These are phyloP conservation scores for Blera fallax DNA, from an alignment of 2,888 invertebrate species.

Conservation along the genomic window DNA sequence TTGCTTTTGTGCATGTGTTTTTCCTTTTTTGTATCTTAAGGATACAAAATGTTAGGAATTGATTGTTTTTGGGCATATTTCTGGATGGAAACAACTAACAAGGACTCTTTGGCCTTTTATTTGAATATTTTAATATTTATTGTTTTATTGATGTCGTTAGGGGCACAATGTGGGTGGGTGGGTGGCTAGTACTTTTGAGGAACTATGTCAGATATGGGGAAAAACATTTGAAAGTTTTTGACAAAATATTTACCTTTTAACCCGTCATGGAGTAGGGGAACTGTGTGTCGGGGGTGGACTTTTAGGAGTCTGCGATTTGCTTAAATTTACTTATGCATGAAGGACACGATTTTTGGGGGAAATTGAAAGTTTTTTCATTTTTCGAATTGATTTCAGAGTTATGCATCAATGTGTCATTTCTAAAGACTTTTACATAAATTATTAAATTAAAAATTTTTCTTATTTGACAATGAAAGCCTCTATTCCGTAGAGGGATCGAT, in stretches of 20 bases:
- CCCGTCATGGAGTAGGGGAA: neutral
- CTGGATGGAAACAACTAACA: constrained; percentile 1
- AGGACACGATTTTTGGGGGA: neutral
- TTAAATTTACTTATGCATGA: neutral
- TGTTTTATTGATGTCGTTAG: constrained; percentile 27
- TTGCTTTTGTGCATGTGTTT: constrained; percentile 3
- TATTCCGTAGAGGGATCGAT: neutral
- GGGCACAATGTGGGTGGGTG: neutral
- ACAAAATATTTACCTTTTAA: neutral
- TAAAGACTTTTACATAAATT: neutral
- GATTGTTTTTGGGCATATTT: constrained; percentile 27
- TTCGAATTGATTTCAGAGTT: neutral
- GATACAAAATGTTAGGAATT: constrained; percentile 4
- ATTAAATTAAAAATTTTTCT: too few species aligned
- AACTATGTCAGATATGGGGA: neutral
- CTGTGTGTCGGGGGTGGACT: neutral
- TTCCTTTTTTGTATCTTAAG: neutral
- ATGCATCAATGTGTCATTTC: neutral
- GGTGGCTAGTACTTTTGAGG: neutral
- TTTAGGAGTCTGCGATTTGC: neutral
- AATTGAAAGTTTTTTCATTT: neutral
- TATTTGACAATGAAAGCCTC: too few species aligned
- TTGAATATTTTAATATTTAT: constrained; percentile 7
- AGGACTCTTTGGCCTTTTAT: constrained; percentile 8
- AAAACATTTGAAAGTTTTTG: neutral